Base-by-base conservation (phyloP, 2,113 vertebrate species). In the Istiophorus platypterus region DNA sequence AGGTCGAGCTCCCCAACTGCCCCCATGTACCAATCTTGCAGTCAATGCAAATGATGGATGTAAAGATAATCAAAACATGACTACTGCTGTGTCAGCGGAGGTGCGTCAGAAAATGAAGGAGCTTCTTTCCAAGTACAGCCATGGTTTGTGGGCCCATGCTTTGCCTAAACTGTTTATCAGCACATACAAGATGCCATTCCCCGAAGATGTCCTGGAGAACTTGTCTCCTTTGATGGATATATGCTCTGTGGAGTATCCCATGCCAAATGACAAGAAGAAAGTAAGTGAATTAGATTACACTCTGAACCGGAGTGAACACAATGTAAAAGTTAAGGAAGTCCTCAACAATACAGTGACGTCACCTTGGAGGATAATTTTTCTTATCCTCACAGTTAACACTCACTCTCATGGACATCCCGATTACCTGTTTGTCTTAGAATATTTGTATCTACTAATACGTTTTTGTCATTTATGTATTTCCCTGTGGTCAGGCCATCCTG, bases 161-260 rank as follows among this genome's bases (percentile, higher is more conserved):
- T 92, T 99, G 85, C 97, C 98, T 1, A 96, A 96, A 88, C 93
- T 97, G 49, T 99, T 95, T 71, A 92, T 96, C 90, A 97, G 97
- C 3, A 91, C 92, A 0, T 98, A 96, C 89, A 96, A 96, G 93
- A 84, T 70, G 17, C 93, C 94, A 10, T 96, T 99, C 73, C 97
- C 98, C 0, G 88, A 95, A 64, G 82, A 95, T 2, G 3, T 95
- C 75, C 92, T 98, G 47, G 90, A 95, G 76, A 96, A 97, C 68
- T 88, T 99, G 4, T 92, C 95, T 47, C 69, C 91, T 0, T 93
- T 99, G 52, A 94, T 95, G 7, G 96, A 97, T 73, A 82, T 97
- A 0, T 99, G 97, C 71, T 68, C 79, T 10, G 92, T 99, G 70
- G 96, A 97, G 86, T 96, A 97, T 78, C 93, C 95, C 1, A 90